Percentiles rank a stretch among this genome's conserved stretches.
Conservation (phyloP, 2,888 invertebrate genomes). For the Tridacna gigas region DNA sequence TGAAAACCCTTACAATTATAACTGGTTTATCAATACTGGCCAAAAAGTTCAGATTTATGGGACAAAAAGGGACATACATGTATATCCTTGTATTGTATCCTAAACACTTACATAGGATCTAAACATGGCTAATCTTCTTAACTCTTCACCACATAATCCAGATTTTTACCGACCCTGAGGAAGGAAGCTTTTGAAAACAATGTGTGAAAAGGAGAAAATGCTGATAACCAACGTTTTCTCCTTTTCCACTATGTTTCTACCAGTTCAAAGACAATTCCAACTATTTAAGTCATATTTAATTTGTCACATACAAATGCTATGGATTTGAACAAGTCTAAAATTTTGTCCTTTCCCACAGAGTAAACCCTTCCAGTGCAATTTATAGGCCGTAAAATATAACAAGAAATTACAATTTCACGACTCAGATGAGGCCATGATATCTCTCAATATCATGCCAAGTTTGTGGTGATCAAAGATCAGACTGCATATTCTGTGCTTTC, state of each 20-base stretch:
- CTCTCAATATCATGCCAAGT: too few relatives aligned
- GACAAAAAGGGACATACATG: neutral
- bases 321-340: too few relatives aligned
- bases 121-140: constrained; percentile 8
- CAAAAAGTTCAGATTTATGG: neutral
- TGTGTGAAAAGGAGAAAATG: neutral
- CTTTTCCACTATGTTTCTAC: neutral
- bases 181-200: neutral
- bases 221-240: neutral
- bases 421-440: too few relatives aligned
- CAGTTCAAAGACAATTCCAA: neutral
- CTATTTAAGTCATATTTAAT: too few relatives aligned
- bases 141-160: neutral
- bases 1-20: too few relatives aligned
- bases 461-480: too few relatives aligned
- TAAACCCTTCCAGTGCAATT: too few relatives aligned
- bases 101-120: constrained; percentile 8
- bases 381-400: too few relatives aligned
- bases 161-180: neutral
- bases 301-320: too few relatives aligned
- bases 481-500: too few relatives aligned
- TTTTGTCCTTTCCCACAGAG: too few relatives aligned
- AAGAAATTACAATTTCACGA: too few relatives aligned
- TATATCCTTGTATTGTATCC: constrained; percentile 27
- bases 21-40: neutral